Conservation (phyloP, 2,797 vertebrate species). For the Merluccius polli region DNA sequence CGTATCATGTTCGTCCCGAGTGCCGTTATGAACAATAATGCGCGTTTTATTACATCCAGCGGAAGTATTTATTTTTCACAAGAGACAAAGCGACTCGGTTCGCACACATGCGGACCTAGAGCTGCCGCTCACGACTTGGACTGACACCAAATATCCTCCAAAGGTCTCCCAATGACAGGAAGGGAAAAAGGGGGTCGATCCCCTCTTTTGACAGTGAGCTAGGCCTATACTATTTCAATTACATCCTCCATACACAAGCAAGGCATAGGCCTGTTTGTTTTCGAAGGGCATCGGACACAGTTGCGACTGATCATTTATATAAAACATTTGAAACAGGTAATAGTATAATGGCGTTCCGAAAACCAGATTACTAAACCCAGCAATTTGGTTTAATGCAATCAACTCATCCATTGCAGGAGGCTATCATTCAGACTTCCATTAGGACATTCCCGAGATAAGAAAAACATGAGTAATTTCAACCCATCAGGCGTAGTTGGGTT, state of each 20-base stretch:
- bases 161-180: conserved; percentile 43
- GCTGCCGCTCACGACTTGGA: conserved; percentile 38
- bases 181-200: conserved; percentile 46
- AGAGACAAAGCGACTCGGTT: conserved; percentile 64
- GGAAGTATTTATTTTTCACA: conserved; percentile 77
- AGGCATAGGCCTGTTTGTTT: conserved; percentile 27
- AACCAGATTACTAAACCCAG: conserved; percentile 27
- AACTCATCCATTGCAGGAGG: conserved; percentile 3
- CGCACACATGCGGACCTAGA: conserved; percentile 43
- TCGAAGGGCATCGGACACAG: conserved; percentile 34
- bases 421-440: conserved; percentile 18
- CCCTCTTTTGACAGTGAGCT: conserved; percentile 3
- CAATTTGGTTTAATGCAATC: conserved; percentile 21
- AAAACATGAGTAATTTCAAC: background rate
- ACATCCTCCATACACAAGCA: conserved; percentile 20
- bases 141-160: conserved; percentile 53
- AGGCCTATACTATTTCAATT: conserved; percentile 31
- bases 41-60: conserved; percentile 75
- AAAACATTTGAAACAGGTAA: background rate
- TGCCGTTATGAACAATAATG: conserved; percentile 73
- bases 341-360: conserved; percentile 4
- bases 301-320: background rate
- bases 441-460: background rate
- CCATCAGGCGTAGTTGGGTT: conserved; percentile 45
- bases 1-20: conserved; percentile 72